A percentile compares a stretch with the other conserved stretches of the same genome.
These are phyloP conservation scores for Biston stratarius DNA, from an alignment of 2,888 invertebrate species.

Conservation along the genomic window DNA sequence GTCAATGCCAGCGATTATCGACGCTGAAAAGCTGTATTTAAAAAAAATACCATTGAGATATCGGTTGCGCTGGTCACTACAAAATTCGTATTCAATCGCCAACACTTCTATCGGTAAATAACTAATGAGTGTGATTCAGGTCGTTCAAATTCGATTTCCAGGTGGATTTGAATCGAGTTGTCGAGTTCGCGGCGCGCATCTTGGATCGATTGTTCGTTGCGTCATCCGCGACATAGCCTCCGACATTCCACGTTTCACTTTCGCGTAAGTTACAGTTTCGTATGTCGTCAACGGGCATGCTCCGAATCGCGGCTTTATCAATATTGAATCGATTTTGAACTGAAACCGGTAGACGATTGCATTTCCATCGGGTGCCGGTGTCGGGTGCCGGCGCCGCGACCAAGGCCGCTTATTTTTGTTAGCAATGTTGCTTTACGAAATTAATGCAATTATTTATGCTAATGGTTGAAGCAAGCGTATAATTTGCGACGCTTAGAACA, in stretches of 20 bases:
- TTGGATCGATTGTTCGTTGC: constrained; percentile 58
- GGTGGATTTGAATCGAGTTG: constrained; percentile 63
- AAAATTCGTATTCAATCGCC: constrained; percentile 46
- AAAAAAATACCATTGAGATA: constrained; percentile 39
- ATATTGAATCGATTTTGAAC: constrained; percentile 57
- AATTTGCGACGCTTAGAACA: constrained; percentile 43
- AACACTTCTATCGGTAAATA: constrained; percentile 34
- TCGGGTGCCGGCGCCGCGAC: constrained; percentile 35
- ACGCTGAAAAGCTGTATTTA: constrained; percentile 39
- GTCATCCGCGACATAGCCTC: constrained; percentile 65
- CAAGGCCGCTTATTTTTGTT: constrained; percentile 51
- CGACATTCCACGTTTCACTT: constrained; percentile 79
- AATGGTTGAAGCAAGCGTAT: constrained; percentile 46
- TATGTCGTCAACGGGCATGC: constrained; percentile 52
- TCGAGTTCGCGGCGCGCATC: constrained; percentile 54
- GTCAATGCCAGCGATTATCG: constrained; percentile 51
- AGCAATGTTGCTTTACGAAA: constrained; percentile 57
- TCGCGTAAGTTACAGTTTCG: constrained; percentile 77
- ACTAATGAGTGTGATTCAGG: constrained; percentile 53
- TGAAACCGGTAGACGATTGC: constrained; percentile 59
- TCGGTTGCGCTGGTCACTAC: constrained; percentile 14
- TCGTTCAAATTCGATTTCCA: constrained; percentile 55
- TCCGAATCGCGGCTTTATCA: constrained; percentile 50
- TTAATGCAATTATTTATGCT: constrained; percentile 53
- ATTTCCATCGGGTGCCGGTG: constrained; percentile 38